Evolutionary conservation across 1,140 invertebrate genomes (phyloP), one percentile per base, ranked within the genome.

Genomic region (Hylaeus volcanicus): DNA sequence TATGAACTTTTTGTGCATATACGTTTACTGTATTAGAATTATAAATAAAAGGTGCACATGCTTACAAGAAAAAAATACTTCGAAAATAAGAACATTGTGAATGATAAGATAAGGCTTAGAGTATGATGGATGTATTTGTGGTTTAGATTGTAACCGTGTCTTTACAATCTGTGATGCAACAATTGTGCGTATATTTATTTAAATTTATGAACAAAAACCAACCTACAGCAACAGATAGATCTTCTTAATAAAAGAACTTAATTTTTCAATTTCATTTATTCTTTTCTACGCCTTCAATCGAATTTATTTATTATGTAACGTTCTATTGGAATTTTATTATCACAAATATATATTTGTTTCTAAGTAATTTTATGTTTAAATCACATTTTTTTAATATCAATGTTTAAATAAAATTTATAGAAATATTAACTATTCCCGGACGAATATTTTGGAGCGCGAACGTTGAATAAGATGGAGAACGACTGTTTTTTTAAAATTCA

Each of bases 191-290:
- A 37, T 76, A 74, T 72, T 26, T 26, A 26, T 43, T 64, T 55
- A 81, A 63, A 81, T 55, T 14, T 58, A 11, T 37, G 58, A 80
- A 64, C 0, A 61, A 85, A 79, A 74, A 71, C 58, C 2, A n/a
- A 77, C 9, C 37, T 69, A 64, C 37, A 43, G 0, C 48, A 71
- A 3, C 60, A 66, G 56, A 26, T 41, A 61, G 48, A 73, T 15
- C 65, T 64, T 37, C 68, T 58, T 68, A 85, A 86, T 79, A 82
- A 75, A 86, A 74, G 14, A 69, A 61, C 41, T 39, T 74, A 79
- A 60, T 80, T 86, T 86, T 83, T 76, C 37, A 80, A 73, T 58
- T 77, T 70, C 37, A 74, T 80, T 86, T 56, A 58, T 86, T 83
- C 9, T 65, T 51, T 11, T 74, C 26, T 43, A 68, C 9, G 60